Evolutionary conservation across 2,797 vertebrate species (phyloP), one percentile per base, ranked within the genome.

Genomic region (Sebastes reedi): DNA sequence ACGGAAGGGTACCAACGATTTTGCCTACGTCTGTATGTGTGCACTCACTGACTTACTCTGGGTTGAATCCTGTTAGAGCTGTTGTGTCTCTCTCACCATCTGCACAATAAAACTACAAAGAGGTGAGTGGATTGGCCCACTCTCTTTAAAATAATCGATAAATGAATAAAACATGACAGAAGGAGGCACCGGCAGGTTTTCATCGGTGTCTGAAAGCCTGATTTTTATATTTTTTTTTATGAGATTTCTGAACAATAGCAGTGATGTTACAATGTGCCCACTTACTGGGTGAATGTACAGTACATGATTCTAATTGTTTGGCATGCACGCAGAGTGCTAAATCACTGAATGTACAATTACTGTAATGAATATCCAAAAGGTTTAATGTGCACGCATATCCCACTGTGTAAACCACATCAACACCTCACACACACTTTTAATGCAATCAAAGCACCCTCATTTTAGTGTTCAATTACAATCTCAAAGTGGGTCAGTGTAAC

Each of bases 331-430:
- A 1, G 27, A 27, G 66, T 11, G 34, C 34, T 68, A 76, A 72
- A 81, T 71, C 29, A 77, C 71, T 77, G 24, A 84, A 87, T 67
- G 69, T 29, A 30, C 32, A 32, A 82, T 79, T 58, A 80, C 64
- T 66, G 24, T n/a, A 60, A 62, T 79, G 12, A 58, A 69, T 69
- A 73, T 34, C n/a, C 46, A 52, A 71, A 78, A 39, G 39, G 58
- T 76, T 80, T 80, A 25, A 73, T 71, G 60, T 29, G 36, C 36
- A 61, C 32, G 25, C 14, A 75, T 1, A 75, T 5, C 59, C n/a
- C 2, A 18, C 59, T 22, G 34, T 6, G 50, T 32, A 56, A 67
- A 10, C 39, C 14, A 74, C 56, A 71, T 50, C 4, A 8, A 60
- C 67, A 69, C 52, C 25, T 22, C 39, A 65, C 30, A 74, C 29